Percentiles rank a stretch among this genome's conserved stretches.
Evolutionary conservation across 1,140 invertebrate species (phyloP).

Genomic region (Drosophila parabipectinata): DNA sequence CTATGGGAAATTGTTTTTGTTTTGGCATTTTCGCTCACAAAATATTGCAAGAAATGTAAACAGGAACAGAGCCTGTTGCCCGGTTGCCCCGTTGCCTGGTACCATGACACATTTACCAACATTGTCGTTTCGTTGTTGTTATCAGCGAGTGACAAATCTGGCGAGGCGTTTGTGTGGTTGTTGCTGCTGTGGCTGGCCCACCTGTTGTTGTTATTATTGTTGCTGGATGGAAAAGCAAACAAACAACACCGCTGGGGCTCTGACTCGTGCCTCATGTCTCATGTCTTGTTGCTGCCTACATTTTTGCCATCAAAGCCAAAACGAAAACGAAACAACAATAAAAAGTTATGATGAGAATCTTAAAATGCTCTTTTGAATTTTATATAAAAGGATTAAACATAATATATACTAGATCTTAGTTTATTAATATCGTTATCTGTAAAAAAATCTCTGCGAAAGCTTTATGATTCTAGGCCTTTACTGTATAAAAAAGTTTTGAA

Average conservation of each 20-base stretch:
- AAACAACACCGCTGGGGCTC: constrained; percentile 52
- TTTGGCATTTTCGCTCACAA: constrained; percentile 40
- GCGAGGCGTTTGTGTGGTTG: constrained; percentile 39
- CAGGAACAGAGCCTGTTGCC: constrained; percentile 62
- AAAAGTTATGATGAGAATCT: constrained; percentile 1
- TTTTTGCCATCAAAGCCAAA: constrained; percentile 27
- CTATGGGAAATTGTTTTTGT: constrained; percentile 43
- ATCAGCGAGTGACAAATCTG: constrained; percentile 70
- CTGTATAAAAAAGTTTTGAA: no score
- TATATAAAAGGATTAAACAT: neutral
- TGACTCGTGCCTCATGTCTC: constrained; percentile 29
- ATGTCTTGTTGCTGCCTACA: constrained; percentile 27
- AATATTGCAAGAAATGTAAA: constrained; percentile 77
- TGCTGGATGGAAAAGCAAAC: constrained; percentile 59
- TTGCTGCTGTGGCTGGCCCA: constrained; percentile 39
- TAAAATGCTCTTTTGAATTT: neutral
- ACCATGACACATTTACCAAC: constrained; percentile 71
- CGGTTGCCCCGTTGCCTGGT: constrained; percentile 22
- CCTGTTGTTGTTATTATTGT: constrained; percentile 44
- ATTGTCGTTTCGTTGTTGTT: constrained; percentile 53
- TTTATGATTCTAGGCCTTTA: no score
- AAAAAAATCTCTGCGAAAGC: no score
- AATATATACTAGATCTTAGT: no score
- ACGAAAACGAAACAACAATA: constrained; percentile 2
- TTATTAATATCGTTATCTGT: no score